Evolutionary conservation across 64 coral and sea anemone genomes (phyloP).

Genomic region (Montipora capricornis): DNA sequence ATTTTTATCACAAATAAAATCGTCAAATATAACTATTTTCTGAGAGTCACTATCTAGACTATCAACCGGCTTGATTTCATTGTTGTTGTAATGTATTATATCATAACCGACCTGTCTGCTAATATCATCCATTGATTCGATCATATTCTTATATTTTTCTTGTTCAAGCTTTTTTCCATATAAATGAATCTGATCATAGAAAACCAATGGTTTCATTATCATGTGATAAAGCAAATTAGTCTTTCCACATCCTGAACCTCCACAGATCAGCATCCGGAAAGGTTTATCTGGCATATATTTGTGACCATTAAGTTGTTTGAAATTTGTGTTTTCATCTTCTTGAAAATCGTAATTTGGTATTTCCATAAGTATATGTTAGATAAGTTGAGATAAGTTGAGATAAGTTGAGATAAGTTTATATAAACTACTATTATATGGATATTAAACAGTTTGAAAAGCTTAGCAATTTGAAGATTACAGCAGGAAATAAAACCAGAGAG

Average conservation of each 20-base stretch:
- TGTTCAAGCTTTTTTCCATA: neutral
- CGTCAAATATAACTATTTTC: no score
- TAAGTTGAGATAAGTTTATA: no score
- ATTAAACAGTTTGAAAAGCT: conserved; percentile 3
- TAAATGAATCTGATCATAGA: neutral
- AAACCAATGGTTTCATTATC: neutral
- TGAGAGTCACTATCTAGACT: no score
- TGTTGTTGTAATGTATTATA: no score
- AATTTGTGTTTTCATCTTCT: conserved; percentile 10
- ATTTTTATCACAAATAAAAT: no score
- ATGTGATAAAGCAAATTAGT: conserved; percentile 25
- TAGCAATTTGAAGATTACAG: conserved; percentile 16
- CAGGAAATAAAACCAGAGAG: no score
- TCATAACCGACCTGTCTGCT: no score
- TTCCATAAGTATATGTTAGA: no score
- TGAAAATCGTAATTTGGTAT: no score
- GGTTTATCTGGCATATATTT: conserved; percentile 26
- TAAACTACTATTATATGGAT: conserved; percentile 13
- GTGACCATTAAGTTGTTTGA: conserved; percentile 31
- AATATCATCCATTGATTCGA: neutral
- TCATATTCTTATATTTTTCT: conserved; percentile 25
- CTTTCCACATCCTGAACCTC: neutral
- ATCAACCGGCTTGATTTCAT: no score
- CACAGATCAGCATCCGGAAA: conserved; percentile 3
- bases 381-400: no score